Evolutionary conservation across 2,888 invertebrate genomes (phyloP).

Genomic region (Lithodes maja): DNA sequence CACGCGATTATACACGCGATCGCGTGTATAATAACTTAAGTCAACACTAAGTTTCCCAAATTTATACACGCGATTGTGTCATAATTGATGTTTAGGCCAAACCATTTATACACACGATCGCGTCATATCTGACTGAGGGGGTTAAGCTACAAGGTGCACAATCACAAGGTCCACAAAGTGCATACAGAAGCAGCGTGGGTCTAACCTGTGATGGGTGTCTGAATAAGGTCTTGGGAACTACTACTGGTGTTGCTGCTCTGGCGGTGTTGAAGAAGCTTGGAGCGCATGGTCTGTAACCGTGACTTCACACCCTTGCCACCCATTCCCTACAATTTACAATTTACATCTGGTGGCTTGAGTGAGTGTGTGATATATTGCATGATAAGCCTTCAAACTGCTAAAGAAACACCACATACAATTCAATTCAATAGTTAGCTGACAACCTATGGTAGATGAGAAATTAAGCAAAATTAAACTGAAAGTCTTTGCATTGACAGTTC

Average conservation of each 20-base stretch:
- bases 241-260: neutral
- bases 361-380: neutral
- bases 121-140: neutral
- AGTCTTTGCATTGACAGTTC: too few species aligned
- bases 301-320: conserved; percentile 25
- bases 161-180: neutral
- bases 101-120: neutral
- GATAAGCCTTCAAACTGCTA: neutral
- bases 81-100: neutral
- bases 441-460: too few species aligned
- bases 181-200: neutral
- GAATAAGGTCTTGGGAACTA: conserved; percentile 26
- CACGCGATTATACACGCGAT: too few species aligned
- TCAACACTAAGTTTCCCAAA: too few species aligned
- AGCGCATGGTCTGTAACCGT: conserved; percentile 33
- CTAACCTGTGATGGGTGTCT: conserved; percentile 54
- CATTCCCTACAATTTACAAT: conserved; percentile 2
- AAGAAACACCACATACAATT: neutral
- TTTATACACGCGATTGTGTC: neutral
- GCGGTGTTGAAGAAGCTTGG: conserved; percentile 30
- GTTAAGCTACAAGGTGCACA: neutral
- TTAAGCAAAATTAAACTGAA: too few species aligned
- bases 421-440: too few species aligned
- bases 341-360: neutral
- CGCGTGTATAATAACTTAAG: too few species aligned